A percentile compares a stretch with the other conserved stretches of the same genome.
phyloP scores from a whole-genome alignment of 2,888 invertebrate species.

The Autographa gamma region DNA sequence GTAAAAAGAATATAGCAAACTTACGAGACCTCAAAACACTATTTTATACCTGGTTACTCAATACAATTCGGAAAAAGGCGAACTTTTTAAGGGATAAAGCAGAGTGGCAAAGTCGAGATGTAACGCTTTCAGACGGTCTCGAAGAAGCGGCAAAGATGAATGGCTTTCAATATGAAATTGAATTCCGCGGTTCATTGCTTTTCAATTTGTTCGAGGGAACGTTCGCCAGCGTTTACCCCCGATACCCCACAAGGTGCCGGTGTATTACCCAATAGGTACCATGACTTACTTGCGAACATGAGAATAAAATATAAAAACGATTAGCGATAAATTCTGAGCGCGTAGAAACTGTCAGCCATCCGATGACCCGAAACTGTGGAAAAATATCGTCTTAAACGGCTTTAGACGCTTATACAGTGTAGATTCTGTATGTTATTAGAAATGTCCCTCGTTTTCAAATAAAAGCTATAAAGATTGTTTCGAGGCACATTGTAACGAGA shows the following conservation, averaged over 20 bases:
- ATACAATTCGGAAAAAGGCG: conserved; percentile 70
- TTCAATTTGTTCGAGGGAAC: conserved; percentile 89
- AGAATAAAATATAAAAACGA: conserved; percentile 59
- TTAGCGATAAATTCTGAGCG: conserved; percentile 52
- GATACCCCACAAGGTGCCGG: conserved; percentile 76
- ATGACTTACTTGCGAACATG: conserved; percentile 60
- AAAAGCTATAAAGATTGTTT: conserved; percentile 31
- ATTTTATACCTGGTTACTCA: conserved; percentile 55
- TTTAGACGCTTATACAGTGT: conserved; percentile 15
- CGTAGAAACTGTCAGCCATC: conserved; percentile 36
- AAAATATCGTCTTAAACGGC: conserved; percentile 19
- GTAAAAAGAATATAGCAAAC: conserved; percentile 24
- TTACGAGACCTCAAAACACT: conserved; percentile 38
- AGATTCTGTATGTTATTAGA: conserved; percentile 33
- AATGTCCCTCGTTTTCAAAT: conserved; percentile 26
- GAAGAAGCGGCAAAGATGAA: conserved; percentile 88
- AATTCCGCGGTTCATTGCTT: conserved; percentile 92
- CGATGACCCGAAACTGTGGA: conserved; percentile 36
- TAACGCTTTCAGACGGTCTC: conserved; percentile 85
- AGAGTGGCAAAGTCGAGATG: conserved; percentile 85
- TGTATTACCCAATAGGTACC: conserved; percentile 73
- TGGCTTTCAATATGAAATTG: conserved; percentile 91
- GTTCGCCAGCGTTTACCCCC: conserved; percentile 83
- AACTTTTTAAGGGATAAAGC: conserved; percentile 81
- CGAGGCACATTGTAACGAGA: conserved; percentile 36